Percentiles rank a stretch among this genome's conserved stretches.
Conservation (phyloP, 1,140 invertebrate species). For the Laupala kohalensis region DNA sequence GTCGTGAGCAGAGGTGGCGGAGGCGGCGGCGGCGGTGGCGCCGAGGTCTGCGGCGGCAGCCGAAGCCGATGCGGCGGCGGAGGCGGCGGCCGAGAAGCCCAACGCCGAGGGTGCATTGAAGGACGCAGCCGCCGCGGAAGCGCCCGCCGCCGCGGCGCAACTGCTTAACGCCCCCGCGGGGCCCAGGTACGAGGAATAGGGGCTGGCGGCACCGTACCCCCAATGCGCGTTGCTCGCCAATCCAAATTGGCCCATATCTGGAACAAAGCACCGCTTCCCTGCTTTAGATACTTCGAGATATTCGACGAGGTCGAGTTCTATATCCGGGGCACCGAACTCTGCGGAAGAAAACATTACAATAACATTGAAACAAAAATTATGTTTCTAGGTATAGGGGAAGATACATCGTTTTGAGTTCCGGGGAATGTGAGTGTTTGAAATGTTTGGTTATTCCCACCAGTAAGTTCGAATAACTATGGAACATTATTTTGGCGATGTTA, state of each 20-base stretch:
- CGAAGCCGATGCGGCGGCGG: conserved; percentile 15
- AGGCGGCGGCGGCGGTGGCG: conserved; percentile 29
- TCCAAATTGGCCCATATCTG: conserved; percentile 67
- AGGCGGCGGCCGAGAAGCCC: conserved; percentile 38
- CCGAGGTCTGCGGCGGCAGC: conserved; percentile 49
- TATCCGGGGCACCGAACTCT: too few species aligned
- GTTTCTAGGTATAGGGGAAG: too few species aligned
- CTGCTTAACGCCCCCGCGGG: conserved; percentile 37
- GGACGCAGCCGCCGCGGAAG: conserved; percentile 28
- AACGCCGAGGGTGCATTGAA: conserved; percentile 47
- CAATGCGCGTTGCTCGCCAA: conserved; percentile 65
- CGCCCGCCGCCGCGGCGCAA: conserved; percentile 47
- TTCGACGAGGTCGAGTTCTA: too few species aligned
- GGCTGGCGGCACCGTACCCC: conserved; percentile 67
- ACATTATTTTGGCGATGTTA: too few species aligned
- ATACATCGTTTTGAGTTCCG: too few species aligned
- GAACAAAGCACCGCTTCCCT: conserved; percentile 11
- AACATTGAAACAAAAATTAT: too few species aligned
- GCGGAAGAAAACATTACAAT: too few species aligned
- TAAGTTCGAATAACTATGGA: too few species aligned
- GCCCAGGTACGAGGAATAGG: conserved; percentile 59
- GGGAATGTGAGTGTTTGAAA: too few species aligned
- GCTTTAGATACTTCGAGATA: too few species aligned
- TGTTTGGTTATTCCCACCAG: too few species aligned
- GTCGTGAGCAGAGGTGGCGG: conserved; percentile 33